Conservation (phyloP, 1,140 invertebrate genomes). For the Zaprionus inermis region DNA sequence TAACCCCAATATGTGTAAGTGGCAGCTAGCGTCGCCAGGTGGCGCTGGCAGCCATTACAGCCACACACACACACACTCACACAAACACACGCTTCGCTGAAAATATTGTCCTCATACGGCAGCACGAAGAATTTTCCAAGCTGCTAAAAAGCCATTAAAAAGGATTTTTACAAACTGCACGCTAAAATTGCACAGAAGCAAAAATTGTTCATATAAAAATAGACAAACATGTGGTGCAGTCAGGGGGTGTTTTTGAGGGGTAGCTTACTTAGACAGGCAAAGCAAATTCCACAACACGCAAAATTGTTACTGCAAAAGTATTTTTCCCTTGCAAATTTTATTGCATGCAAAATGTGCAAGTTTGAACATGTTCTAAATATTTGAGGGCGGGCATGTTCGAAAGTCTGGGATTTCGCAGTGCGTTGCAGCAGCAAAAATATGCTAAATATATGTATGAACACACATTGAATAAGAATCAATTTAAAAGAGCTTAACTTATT, state of each 20-base stretch:
- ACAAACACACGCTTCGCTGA: not conserved
- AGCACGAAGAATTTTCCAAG: conserved; percentile 62
- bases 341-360: not conserved
- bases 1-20: conserved; percentile 76
- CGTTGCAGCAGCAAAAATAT: not conserved
- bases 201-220: conserved; percentile 37
- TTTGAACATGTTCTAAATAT: not conserved
- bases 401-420: not conserved
- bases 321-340: conserved; percentile 4
- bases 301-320: not conserved
- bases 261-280: not conserved
- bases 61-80: conserved; percentile 2
- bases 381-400: not conserved
- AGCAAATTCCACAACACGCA: not conserved
- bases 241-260: not conserved
- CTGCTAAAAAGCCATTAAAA: conserved; percentile 62
- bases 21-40: conserved; percentile 52
- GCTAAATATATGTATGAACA: not conserved
- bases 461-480: not conserved
- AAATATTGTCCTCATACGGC: conserved; percentile 67
- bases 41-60: conserved; percentile 26
- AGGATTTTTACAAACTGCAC: conserved; percentile 52
- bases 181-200: no score
- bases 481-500: not conserved
- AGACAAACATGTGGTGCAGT: conserved; percentile 26